Evolutionary conservation across 2,113 vertebrate species (phyloP), one percentile per base, ranked within the genome.

Genomic region (Corynorhinus townsendii): DNA sequence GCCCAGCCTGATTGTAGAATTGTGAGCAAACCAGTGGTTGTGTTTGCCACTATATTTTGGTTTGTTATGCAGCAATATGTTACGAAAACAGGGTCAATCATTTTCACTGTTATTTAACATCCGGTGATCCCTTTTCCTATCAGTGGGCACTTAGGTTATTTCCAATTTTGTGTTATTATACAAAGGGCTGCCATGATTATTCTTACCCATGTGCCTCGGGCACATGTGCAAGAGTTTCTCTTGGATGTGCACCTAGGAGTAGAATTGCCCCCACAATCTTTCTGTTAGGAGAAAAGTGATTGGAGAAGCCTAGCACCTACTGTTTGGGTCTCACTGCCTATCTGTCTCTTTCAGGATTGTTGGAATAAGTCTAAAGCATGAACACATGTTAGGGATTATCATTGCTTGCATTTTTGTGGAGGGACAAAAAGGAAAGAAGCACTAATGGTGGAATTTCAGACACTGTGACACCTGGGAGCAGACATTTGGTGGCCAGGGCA

Each of bases 381-480:
- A 68, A 88, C 33, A 38, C n/a, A 62, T 80, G 54, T 45, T 68
- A 43, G 24, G 73, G 56, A 86, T 91, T 88, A 86, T 49, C 68
- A 45, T 30, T 72, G 68, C 68, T 90, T 91, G 45, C 73, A 72
- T 90, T 79, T 93, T 83, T 79, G 68, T 88, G 54, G 62, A 86
- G 62, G 69, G 49, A 75, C 77, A 68, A 59, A 89, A 43, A 38
- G 2, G 35, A 93, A 89, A 81, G 75, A 92, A 92, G 68, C 66
- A 16, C 43, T 71, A 66, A 62, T 52, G 28, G 75, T 93, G 35
- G 81, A 79, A 83, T 95, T 90, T 43, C 85, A 92, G 64, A 40
- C n/a, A 52, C 14, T 5, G 73, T 76, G 85, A 90, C 33, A 62
- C 17, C 69, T 72, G 91, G 73, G 24, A 77, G 45, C 33, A 77